Conservation (phyloP, 2,797 vertebrate species). For the Neosalanx taihuensis region DNA sequence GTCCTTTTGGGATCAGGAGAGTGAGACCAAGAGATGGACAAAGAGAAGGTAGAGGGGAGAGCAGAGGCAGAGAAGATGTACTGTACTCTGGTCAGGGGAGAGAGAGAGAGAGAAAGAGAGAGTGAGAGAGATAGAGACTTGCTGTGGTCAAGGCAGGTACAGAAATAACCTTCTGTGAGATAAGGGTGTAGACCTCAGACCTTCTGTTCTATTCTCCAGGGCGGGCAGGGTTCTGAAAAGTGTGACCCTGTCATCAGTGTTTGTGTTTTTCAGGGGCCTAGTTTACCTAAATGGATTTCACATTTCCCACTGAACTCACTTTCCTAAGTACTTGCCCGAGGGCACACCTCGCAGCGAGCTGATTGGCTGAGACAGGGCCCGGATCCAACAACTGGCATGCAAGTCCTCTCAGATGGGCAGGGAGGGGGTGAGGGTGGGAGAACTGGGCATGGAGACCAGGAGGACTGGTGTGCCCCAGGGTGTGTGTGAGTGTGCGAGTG, state of each 20-base stretch:
- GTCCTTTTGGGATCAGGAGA: slow-evolving; percentile 27
- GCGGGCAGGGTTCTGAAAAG: neutral
- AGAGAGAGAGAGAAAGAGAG: neutral
- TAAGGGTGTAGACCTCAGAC: no score
- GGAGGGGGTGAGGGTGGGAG: no score
- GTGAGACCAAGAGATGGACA: neutral
- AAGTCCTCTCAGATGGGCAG: slow-evolving; percentile 51
- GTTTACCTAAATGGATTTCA: slow-evolving; percentile 41
- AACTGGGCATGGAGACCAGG: neutral
- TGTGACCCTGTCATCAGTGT: slow-evolving; percentile 18
- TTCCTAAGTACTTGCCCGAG: slow-evolving; percentile 54
- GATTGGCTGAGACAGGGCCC: slow-evolving; percentile 53
- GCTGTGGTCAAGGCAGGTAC: neutral
- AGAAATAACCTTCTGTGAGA: no score
- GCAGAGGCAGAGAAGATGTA: neutral
- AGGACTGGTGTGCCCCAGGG: neutral
- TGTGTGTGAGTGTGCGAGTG: neutral
- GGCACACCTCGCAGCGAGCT: slow-evolving; percentile 51
- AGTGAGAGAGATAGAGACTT: neutral
- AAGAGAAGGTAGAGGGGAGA: neutral
- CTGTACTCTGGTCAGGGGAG: neutral
- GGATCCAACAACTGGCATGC: slow-evolving; percentile 30
- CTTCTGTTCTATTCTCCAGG: no score
- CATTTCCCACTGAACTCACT: slow-evolving; percentile 53
- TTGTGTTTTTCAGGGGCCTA: slow-evolving; percentile 11